Conservation (phyloP, 2,888 invertebrate genomes). For the Caenorhabditis drosophilae region DNA sequence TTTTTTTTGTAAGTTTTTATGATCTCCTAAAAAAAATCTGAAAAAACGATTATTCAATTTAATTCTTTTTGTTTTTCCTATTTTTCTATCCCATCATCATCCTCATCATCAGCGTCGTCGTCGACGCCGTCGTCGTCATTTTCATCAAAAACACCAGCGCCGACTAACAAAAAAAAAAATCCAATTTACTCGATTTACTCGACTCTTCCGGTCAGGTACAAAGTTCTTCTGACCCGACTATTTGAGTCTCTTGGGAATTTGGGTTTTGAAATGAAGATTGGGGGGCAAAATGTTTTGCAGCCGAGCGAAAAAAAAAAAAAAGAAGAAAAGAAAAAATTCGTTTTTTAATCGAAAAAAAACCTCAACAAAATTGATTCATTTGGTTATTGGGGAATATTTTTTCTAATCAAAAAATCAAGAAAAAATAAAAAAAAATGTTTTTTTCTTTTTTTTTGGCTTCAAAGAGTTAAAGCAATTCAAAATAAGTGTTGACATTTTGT, state of each 20-base stretch:
- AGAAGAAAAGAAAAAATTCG: not conserved
- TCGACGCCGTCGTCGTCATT: too few relatives aligned
- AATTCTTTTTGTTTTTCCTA: not conserved
- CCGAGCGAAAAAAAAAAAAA: not conserved
- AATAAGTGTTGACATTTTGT: too few relatives aligned
- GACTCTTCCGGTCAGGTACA: not conserved
- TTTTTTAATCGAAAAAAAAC: not conserved
- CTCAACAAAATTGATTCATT: not conserved
- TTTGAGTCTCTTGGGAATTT: too few relatives aligned
- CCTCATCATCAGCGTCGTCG: too few relatives aligned
- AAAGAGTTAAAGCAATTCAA: too few relatives aligned
- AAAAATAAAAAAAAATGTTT: too few relatives aligned
- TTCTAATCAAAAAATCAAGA: too few relatives aligned
- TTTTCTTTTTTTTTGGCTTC: too few relatives aligned
- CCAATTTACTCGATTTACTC: not conserved
- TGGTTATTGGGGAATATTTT: too few relatives aligned
- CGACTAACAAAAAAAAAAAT: not conserved
- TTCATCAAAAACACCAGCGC: not conserved
- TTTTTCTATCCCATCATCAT: too few relatives aligned
- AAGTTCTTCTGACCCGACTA: not conserved
- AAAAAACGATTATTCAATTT: not conserved
- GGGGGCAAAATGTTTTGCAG: too few relatives aligned
- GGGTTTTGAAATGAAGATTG: too few relatives aligned
- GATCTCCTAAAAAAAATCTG: not conserved
- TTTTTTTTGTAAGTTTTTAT: not conserved